Conservation (phyloP, 2,888 invertebrate genomes). For the Apomyelois bistriatella region DNA sequence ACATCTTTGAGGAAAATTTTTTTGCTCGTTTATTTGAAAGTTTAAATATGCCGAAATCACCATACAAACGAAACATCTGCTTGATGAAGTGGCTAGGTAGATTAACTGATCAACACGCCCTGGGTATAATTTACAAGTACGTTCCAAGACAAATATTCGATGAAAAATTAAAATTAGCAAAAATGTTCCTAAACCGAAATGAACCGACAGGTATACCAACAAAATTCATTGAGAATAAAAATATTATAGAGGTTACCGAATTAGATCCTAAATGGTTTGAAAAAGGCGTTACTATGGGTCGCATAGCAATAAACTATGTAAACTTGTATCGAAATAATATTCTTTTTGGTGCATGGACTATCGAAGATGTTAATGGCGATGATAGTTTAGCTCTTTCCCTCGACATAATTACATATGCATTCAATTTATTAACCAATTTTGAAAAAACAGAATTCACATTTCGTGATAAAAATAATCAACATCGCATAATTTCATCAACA, state of each 20-base stretch:
- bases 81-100: constrained; percentile 17
- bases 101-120: background rate
- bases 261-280: constrained; percentile 33
- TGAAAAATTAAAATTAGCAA: constrained; percentile 6
- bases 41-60: background rate
- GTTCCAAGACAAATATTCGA: constrained; percentile 12
- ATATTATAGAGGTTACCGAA: constrained; percentile 15
- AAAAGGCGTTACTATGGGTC: constrained; percentile 27
- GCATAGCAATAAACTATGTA: constrained; percentile 25
- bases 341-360: constrained; percentile 20
- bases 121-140: constrained; percentile 6
- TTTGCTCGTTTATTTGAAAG: constrained; percentile 27
- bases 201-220: constrained; percentile 19
- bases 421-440: constrained; percentile 38
- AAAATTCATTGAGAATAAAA: constrained; percentile 20
- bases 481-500: background rate
- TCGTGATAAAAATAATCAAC: background rate
- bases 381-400: constrained; percentile 30
- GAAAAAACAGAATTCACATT: constrained; percentile 18
- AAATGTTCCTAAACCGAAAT: constrained; percentile 13
- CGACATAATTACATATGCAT: constrained; percentile 40
- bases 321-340: constrained; percentile 23
- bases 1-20: constrained; percentile 24
- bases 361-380: constrained; percentile 24
- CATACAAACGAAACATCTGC: constrained; percentile 4